Percentiles rank a stretch among this genome's conserved stretches.
These are phyloP conservation scores for Plecotus auritus DNA, from an alignment of 2,113 vertebrate species.

Conservation along the genomic window DNA sequence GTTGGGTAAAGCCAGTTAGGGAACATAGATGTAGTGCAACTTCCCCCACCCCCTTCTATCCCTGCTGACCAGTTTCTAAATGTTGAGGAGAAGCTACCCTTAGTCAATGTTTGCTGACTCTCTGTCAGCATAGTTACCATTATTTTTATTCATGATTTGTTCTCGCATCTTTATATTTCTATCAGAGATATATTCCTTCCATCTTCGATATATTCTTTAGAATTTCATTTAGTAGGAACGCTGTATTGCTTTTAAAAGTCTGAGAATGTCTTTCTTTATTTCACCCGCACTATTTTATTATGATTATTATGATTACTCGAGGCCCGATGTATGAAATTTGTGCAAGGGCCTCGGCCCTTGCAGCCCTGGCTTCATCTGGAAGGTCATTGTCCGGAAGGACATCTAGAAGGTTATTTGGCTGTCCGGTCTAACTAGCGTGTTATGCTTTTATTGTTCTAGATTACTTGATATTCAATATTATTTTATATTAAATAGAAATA, in stretches of 20 bases:
- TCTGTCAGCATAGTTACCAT: background rate
- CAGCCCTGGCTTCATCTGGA: no score
- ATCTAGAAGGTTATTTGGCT: no score
- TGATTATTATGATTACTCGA: background rate
- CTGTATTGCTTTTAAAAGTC: background rate
- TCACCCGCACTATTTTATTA: background rate
- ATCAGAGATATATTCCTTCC: background rate
- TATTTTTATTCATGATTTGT: background rate
- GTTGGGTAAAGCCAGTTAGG: background rate
- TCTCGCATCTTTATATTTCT: background rate
- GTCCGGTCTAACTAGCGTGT: no score
- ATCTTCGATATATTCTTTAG: background rate
- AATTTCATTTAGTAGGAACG: background rate
- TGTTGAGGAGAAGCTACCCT: background rate
- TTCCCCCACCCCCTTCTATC: background rate
- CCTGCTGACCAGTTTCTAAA: background rate
- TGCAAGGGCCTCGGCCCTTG: no score
- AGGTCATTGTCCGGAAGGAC: no score
- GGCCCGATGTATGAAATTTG: no score
- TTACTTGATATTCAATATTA: background rate
- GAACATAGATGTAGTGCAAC: background rate
- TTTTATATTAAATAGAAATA: background rate
- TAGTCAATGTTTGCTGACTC: background rate
- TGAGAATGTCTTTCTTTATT: background rate
- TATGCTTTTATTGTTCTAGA: no score